A percentile compares a stretch with the other conserved stretches of the same genome.
Evolutionary conservation across 1,140 invertebrate genomes (phyloP).

Genomic region (Drosophila truncata): DNA sequence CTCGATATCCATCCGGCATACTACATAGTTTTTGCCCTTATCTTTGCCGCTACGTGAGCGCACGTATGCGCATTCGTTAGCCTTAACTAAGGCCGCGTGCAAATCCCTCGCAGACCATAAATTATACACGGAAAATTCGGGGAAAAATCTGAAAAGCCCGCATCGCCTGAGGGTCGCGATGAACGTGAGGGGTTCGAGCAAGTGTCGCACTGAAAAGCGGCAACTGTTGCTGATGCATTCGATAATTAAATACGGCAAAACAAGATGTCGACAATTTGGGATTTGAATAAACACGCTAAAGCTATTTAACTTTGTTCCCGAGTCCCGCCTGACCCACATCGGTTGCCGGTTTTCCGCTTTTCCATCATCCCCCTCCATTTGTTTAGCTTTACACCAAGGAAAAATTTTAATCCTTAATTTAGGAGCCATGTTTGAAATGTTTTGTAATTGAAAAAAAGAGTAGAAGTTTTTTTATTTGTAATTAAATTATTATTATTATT

Average conservation of each 20-base stretch:
- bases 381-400: neutral
- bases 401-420: neutral
- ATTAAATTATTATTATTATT: too few species aligned
- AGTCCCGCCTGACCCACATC: slow-evolving; percentile 24
- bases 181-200: slow-evolving; percentile 58
- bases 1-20: slow-evolving; percentile 37
- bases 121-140: slow-evolving; percentile 59
- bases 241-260: slow-evolving; percentile 76
- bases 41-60: slow-evolving; percentile 66
- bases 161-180: slow-evolving; percentile 46
- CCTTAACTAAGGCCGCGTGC: slow-evolving; percentile 69
- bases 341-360: slow-evolving; percentile 16
- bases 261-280: slow-evolving; percentile 59
- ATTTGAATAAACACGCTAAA: slow-evolving; percentile 62
- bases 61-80: slow-evolving; percentile 81
- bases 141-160: slow-evolving; percentile 48
- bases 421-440: accelerated
- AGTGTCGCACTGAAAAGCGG: slow-evolving; percentile 37
- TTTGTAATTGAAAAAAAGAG: neutral
- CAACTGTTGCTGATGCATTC: slow-evolving; percentile 73
- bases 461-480: accelerated
- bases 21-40: slow-evolving; percentile 56
- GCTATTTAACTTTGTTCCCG: slow-evolving; percentile 52
- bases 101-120: slow-evolving; percentile 73
- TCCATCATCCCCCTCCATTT: slow-evolving; percentile 5